Evolutionary conservation across 1,140 invertebrate species (phyloP), one percentile per base, ranked within the genome.

Genomic region (Eupristina koningsbergeri): DNA sequence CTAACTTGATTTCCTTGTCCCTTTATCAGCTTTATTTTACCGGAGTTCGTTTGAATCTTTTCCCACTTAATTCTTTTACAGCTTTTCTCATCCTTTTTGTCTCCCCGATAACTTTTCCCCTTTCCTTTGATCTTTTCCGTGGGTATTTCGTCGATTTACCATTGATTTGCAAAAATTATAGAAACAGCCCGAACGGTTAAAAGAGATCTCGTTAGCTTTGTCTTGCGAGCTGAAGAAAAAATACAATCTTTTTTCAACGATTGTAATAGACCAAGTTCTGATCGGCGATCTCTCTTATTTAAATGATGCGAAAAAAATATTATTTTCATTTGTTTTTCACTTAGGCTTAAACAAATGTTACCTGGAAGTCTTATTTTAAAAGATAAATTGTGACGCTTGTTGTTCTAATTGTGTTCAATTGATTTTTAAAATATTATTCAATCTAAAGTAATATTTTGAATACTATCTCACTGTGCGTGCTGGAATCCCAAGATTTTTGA

Each of bases 131-230:
- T 82, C 73, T 82, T 64, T 78, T 11, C 26, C 58, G 13, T 13
- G 77, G 41, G 77, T 19, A 17, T 67, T 80, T 69, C 41, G 41
- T 76, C 47, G 71, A 81, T 75, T 82, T 82, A 58, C 50, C 80
- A 71, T 82, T 63, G 73, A 82, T 82, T 82, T 82, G 81, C 73
- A 82, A 82, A 67, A 82, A 82, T 82, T 82, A 82, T 75, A 74
- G 29, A 45, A 71, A n/a, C 67, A 0, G 6, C 39, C 11, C 67
- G 36, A 71, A 7, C 36, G 0, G 8, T 19, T 19, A n/a, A n/a
- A n/a, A 26, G 22, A 31, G 41, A 71, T 22, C 22, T 71, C 36
- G 67, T 71, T 71, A 71, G n/a, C n/a, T n/a, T n/a, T n/a, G n/a
- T n/a, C n/a, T n/a, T n/a, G n/a, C n/a, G n/a, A n/a, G n/a, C n/a